phyloP scores from a whole-genome alignment of 2,113 vertebrate species.

The Sula dactylatra region DNA sequence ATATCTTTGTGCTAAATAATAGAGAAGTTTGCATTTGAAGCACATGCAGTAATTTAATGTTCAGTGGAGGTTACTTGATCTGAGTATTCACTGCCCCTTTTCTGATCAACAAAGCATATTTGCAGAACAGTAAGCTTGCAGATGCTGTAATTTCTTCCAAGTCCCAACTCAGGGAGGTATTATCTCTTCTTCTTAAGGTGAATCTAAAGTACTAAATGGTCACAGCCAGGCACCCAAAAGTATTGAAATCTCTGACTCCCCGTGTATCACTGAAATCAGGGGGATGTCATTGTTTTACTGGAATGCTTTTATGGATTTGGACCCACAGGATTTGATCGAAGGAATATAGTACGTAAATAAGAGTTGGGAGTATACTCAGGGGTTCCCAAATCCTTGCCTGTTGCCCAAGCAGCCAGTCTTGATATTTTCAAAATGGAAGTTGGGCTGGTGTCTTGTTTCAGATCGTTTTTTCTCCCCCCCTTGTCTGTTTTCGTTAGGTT shows the following conservation, averaged over 20 bases:
- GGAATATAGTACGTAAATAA: background rate
- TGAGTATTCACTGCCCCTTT: background rate
- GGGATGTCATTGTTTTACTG: background rate
- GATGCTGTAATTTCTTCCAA: background rate
- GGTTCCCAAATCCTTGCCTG: background rate
- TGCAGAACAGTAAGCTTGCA: background rate
- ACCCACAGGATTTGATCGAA: background rate
- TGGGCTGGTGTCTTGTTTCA: background rate
- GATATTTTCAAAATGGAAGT: background rate
- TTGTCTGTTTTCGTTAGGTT: background rate
- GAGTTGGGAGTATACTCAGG: background rate
- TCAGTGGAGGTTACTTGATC: background rate
- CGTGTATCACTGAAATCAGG: background rate
- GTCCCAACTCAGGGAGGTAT: background rate
- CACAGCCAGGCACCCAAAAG: background rate
- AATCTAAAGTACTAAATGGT: background rate
- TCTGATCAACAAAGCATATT: background rate
- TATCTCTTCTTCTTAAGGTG: background rate
- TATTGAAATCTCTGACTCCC: background rate
- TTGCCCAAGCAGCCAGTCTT: background rate
- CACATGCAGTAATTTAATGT: background rate
- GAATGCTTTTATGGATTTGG: background rate
- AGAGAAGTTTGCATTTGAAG: background rate
- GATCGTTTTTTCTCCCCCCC: background rate
- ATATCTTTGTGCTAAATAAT: background rate